These are phyloP conservation scores for Ephestia elutella DNA, from an alignment of 1,140 invertebrate genomes.

Conservation along the genomic window DNA sequence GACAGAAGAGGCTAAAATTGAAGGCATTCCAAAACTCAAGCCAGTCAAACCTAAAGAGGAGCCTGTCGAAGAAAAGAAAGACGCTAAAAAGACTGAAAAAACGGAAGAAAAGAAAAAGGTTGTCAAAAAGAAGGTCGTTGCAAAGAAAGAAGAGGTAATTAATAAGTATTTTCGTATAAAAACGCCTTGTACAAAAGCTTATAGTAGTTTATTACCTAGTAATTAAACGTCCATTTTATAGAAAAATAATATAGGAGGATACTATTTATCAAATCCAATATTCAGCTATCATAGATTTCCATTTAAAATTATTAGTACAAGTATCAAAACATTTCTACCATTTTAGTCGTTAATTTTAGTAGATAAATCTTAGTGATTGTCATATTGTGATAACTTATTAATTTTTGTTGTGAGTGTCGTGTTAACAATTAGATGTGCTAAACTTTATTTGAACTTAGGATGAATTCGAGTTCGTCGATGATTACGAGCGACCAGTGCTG, in stretches of 20 bases:
- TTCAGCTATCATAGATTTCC: too few relatives aligned
- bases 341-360: not conserved
- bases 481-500: conserved; percentile 76
- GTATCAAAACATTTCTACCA: too few relatives aligned
- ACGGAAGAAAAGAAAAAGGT: conserved; percentile 68
- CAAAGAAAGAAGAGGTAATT: conserved; percentile 71
- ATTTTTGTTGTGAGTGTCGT: conserved; percentile 51
- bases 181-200: conserved; percentile 39
- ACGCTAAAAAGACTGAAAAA: conserved; percentile 52
- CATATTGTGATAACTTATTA: conserved; percentile 26
- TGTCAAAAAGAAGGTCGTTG: conserved; percentile 68
- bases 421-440: conserved; percentile 58
- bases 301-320: too few relatives aligned
- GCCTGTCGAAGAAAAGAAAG: conserved; percentile 65
- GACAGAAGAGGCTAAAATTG: conserved; percentile 68
- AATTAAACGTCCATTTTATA: too few relatives aligned
- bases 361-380: not conserved
- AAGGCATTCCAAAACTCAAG: conserved; percentile 75
- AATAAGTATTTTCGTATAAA: conserved; percentile 14
- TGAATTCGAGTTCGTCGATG: conserved; percentile 72
- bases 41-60: conserved; percentile 73
- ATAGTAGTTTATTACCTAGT: not conserved
- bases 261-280: too few relatives aligned
- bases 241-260: too few relatives aligned
- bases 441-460: conserved; percentile 65